These are phyloP conservation scores for Notarius lentiginosus DNA, from an alignment of 2,113 vertebrate species.

Conservation along the genomic window DNA sequence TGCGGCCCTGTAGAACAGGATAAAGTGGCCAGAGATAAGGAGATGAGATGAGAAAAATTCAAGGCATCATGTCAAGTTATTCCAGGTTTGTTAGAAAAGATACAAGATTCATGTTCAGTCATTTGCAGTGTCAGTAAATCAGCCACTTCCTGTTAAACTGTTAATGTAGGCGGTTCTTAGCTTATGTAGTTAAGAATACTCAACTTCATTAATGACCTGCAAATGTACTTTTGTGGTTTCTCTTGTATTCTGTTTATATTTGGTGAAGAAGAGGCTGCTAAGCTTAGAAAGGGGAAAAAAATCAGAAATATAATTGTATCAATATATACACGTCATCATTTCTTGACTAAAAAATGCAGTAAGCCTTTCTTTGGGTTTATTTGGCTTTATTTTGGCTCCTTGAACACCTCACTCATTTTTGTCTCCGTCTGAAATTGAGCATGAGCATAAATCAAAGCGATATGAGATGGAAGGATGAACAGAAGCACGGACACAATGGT, in stretches of 20 bases:
- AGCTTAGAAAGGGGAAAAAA: background rate
- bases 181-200: background rate
- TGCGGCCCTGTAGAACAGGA: too few relatives aligned
- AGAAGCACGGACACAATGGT: background rate
- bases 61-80: background rate
- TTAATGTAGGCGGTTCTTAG: background rate
- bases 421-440: background rate
- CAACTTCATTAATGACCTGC: background rate
- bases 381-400: background rate
- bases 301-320: background rate
- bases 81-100: background rate
- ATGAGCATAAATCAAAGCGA: conserved; percentile 37
- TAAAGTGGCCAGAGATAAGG: too few relatives aligned
- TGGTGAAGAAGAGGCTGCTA: background rate
- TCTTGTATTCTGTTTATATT: background rate
- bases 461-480: background rate
- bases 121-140: background rate
- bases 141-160: background rate
- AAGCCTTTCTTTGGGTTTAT: background rate
- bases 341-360: background rate
- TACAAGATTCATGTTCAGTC: background rate
- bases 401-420: conserved; percentile 8
- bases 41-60: background rate
- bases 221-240: background rate
- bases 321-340: background rate